phyloP scores from a whole-genome alignment of 2,888 invertebrate species.

The Ditylenchus weischeri region DNA sequence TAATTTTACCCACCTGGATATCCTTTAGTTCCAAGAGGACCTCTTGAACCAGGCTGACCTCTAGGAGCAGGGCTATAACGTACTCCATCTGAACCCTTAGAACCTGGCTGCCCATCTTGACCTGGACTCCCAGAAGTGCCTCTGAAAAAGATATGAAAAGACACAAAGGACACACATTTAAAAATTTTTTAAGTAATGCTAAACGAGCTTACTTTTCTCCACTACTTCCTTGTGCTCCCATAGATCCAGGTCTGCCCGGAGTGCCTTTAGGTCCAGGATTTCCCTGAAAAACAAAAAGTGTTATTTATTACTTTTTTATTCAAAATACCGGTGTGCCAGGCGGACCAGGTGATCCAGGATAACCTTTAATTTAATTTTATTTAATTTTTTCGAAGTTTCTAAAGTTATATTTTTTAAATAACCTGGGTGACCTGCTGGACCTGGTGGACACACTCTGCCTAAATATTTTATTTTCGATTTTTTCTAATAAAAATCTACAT shows the following conservation, averaged over 20 bases:
- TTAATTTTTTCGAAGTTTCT: no score
- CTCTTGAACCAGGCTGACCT: conserved; percentile 18
- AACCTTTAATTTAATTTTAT: background rate
- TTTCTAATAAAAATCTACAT: background rate
- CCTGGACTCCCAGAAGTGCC: background rate
- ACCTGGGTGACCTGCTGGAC: conserved; percentile 20
- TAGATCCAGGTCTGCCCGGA: conserved; percentile 2
- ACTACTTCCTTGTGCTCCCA: background rate
- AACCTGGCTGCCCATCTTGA: background rate
- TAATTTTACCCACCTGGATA: background rate
- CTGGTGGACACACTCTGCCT: conserved; percentile 21
- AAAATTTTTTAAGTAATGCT: background rate
- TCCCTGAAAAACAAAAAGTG: background rate
- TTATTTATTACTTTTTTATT: background rate
- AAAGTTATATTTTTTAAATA: no score
- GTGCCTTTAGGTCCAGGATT: background rate
- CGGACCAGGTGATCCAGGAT: conserved; percentile 22
- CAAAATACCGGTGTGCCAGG: conserved; percentile 15
- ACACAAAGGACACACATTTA: no score
- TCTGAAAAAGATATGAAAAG: no score
- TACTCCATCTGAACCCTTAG: conserved; percentile 4
- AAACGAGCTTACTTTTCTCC: background rate
- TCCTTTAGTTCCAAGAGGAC: conserved; percentile 21
- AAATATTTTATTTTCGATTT: background rate
- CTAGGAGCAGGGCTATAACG: conserved; percentile 7